A percentile compares a stretch with the other conserved stretches of the same genome.
Conservation (phyloP, 2,797 vertebrate genomes). For the Malurus splendens region DNA sequence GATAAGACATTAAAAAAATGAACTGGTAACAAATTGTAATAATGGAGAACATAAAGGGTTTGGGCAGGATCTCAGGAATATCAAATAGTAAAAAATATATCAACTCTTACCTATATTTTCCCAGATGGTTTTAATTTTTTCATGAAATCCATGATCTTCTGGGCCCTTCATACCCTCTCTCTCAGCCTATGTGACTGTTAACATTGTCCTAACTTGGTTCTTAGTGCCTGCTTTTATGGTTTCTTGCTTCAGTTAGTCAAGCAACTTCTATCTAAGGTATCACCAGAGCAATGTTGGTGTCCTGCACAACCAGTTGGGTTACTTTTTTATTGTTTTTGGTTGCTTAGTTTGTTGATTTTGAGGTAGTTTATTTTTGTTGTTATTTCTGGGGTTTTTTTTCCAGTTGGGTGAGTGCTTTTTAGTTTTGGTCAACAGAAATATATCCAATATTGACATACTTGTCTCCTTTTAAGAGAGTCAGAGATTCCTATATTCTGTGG, state of each 20-base stretch:
- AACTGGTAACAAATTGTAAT: background rate
- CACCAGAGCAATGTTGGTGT: background rate
- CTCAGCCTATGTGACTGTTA: rapidly evolving
- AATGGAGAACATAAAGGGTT: background rate
- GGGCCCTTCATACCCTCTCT: background rate
- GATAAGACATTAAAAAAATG: background rate
- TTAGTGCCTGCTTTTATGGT: background rate
- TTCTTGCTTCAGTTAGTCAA: background rate
- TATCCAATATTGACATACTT: background rate
- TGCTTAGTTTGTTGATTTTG: background rate
- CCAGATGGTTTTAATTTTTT: background rate
- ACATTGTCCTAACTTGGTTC: background rate
- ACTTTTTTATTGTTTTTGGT: background rate
- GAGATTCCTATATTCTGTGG: background rate
- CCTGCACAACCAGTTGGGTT: too few relatives aligned
- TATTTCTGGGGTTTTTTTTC: too few relatives aligned
- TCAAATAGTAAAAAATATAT: background rate
- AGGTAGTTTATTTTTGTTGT: too few relatives aligned
- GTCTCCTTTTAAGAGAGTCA: background rate
- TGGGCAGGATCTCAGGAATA: background rate
- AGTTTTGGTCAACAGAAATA: background rate
- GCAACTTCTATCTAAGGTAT: too few relatives aligned
- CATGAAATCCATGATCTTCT: background rate
- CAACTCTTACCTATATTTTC: background rate
- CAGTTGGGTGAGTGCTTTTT: background rate